Base-by-base conservation (phyloP, 1,140 invertebrate genomes). In the Andrena cerasifolii region DNA sequence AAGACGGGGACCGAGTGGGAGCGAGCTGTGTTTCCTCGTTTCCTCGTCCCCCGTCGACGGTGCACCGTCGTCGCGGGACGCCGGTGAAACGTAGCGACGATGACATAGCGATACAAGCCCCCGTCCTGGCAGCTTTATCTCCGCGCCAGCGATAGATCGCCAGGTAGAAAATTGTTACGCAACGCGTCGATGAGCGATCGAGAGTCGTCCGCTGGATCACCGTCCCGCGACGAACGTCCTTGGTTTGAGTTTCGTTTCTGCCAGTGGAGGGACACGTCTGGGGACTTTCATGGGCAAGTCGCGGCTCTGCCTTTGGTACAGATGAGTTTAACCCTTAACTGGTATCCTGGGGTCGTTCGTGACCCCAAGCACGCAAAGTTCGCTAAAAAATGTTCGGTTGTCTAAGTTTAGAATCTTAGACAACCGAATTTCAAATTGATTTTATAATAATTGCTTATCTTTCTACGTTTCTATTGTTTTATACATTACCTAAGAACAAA, bases 61-160 rank as follows among this genome's bases (percentile, higher is more conserved):
- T 8, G 18, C 26, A n/a, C 40, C 58, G 33, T 47, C 45, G n/a
- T 51, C 56, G n/a, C 56, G 56, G 56, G 56, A 59, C 31, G 56
- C 56, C 51, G 31, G 21, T 10, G 21, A 43, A 68, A 68, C 36
- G 14, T 7, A 36, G 21, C 51, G 51, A 68, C 66, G 33, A 58
- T 70, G 65, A 67, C 65, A 36, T 53, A 53, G 65, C 49, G 65
- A 18, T 53, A 67, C 47, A 67, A 67, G n/a, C 28, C 31, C 3
- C 12, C 6, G 7, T 31, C 14, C 45, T 70, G 51, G 10, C 51
- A 58, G 51, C 16, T 54, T 58, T 70, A 70, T 58, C 16, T 28
- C 12, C 1, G 40, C 10, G 10, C 31, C n/a, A 18, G 2, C 33
- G 51, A 36, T 28, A 31, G 53, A 45, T 49, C 66, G 33, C 3